Evolutionary conservation across 2,888 invertebrate species (phyloP), one percentile per base, ranked within the genome.

Genomic region (Eremobia ochroleuca): DNA sequence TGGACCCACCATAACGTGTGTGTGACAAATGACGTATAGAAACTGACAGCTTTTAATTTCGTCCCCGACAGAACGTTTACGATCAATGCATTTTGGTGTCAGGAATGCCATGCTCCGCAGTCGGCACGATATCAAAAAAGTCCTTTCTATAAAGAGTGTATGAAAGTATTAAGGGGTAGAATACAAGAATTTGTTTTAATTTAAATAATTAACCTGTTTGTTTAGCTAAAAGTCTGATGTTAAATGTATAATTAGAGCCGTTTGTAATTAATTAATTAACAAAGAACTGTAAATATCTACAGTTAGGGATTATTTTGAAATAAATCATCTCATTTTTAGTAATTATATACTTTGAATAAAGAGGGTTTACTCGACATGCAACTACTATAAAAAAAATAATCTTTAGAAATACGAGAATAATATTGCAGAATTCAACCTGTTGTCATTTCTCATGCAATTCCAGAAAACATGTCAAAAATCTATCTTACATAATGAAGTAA

Each of bases 141-240:
- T 55, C n/a, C n/a, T 71, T 59, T 71, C 61, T 65, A 1, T 34
- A 37, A 64, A 64, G 69, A 28, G 15, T n/a, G 13, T 34, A 28
- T 52, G 25, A 49, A 25, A 28, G n/a, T 64, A 21, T 31, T 70
- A 67, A 25, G 31, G 37, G 25, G n/a, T 40, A 66, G 46, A n/a
- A 61, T 72, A 61, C 78, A 78, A 61, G n/a, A 64, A 73, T 40
- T 49, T 83, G 46, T 68, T 76, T 66, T 40, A 65, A 69, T 52
- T 62, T 49, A 18, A 77, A 59, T 66, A 69, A 43, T 52, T 64
- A 77, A 70, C 25, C 31, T 43, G 13, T 67, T 78, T 74, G 11
- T 73, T 67, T 73, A 64, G 62, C 52, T 76, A 75, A 83, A 82
- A 82, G 76, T 83, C 80, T 83, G 80, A 83, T 74, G 59, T 73